Percentiles rank a stretch among this genome's conserved stretches.
Evolutionary conservation across 2,797 vertebrate species (phyloP).

Genomic region (Lithobates sylvaticus): DNA sequence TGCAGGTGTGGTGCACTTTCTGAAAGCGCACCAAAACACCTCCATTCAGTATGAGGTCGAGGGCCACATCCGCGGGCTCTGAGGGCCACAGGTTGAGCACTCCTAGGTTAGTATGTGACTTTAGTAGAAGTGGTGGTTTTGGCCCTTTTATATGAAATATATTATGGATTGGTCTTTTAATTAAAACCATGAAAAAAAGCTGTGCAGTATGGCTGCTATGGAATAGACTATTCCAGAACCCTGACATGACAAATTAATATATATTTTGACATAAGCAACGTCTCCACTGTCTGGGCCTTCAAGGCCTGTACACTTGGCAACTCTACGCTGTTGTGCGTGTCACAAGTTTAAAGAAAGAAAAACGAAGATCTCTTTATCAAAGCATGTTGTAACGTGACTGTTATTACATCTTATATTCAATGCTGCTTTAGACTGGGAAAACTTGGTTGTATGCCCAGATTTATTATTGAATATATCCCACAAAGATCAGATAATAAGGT

Average conservation of each 20-base stretch:
- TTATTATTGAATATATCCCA: not conserved
- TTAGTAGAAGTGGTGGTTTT: too few relatives aligned
- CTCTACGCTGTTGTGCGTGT: not conserved
- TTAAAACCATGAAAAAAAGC: not conserved
- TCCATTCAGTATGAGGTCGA: too few relatives aligned
- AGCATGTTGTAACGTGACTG: conserved; percentile 43
- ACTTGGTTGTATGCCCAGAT: conserved; percentile 42
- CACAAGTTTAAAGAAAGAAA: conserved; percentile 29
- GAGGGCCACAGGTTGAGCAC: too few relatives aligned
- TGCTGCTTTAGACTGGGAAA: conserved; percentile 20
- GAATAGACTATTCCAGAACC: not conserved
- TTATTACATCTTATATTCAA: conserved; percentile 15
- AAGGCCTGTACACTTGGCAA: conserved; percentile 1
- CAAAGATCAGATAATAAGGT: conserved; percentile 30
- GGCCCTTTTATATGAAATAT: too few relatives aligned
- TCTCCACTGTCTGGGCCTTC: not conserved
- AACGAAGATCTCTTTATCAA: conserved; percentile 25
- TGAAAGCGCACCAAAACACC: too few relatives aligned
- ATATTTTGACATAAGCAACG: not conserved
- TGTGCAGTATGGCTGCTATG: not conserved
- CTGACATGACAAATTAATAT: not conserved
- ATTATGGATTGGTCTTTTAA: too few relatives aligned
- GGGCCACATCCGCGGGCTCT: too few relatives aligned
- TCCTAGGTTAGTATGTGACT: too few relatives aligned
- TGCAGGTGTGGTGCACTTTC: too few relatives aligned